These are phyloP conservation scores for Garra rufa DNA, from an alignment of 2,113 vertebrate genomes.

Conservation along the genomic window DNA sequence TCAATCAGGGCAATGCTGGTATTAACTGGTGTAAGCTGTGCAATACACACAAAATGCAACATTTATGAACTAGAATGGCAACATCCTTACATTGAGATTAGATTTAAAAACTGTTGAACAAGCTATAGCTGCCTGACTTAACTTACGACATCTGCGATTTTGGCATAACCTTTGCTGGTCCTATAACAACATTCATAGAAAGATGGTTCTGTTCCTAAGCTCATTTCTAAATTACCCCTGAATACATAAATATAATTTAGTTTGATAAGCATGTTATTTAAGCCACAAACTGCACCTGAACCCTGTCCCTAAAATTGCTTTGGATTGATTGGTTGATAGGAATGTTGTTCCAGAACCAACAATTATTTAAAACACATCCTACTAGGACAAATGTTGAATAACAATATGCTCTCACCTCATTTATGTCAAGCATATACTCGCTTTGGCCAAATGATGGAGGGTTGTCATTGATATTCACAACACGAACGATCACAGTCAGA, in stretches of 20 bases:
- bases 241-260: neutral
- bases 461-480: constrained; percentile 78
- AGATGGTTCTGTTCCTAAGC: neutral
- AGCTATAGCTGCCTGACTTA: neutral
- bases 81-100: neutral
- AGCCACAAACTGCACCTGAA: neutral
- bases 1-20: constrained; percentile 68
- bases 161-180: neutral
- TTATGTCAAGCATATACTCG: constrained; percentile 70
- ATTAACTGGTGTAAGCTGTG: constrained; percentile 72
- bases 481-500: constrained; percentile 68
- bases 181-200: neutral
- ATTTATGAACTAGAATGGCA: neutral
- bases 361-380: neutral
- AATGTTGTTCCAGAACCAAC: neutral
- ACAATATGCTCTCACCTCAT: constrained; percentile 70
- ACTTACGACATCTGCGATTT: neutral
- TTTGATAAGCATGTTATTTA: neutral
- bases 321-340: neutral
- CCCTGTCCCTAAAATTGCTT: neutral
- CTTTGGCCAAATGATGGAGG: constrained; percentile 72
- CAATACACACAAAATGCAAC: constrained; percentile 14
- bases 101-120: neutral
- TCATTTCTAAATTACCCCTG: neutral
- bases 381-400: neutral